phyloP scores from a whole-genome alignment of 2,797 vertebrate species.

The Anguilla marmorata region DNA sequence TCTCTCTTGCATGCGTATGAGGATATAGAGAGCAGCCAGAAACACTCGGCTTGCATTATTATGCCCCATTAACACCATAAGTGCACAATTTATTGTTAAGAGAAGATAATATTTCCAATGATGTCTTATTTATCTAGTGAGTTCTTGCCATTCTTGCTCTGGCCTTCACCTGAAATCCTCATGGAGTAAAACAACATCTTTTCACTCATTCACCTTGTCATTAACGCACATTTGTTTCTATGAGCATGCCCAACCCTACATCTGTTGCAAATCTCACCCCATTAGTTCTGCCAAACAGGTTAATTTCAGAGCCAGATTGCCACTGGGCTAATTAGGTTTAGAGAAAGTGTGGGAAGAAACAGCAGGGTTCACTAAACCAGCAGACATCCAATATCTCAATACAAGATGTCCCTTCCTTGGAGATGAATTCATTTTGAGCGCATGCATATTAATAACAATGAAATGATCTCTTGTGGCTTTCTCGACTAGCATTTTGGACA shows the following conservation, averaged over 20 bases:
- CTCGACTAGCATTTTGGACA: not conserved
- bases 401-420: conserved; percentile 23
- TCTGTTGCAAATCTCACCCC: conserved; percentile 35
- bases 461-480: conserved; percentile 3
- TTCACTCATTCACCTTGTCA: conserved; percentile 24
- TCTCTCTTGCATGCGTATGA: not conserved
- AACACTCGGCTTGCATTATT: not conserved
- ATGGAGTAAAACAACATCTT: conserved; percentile 4
- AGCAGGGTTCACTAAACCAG: conserved; percentile 17
- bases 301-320: conserved; percentile 36
- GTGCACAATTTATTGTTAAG: conserved; percentile 12
- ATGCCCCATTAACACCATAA: not conserved
- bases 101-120: not conserved
- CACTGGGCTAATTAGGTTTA: conserved; percentile 34
- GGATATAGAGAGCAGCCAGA: not conserved
- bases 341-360: conserved; percentile 22
- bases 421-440: not conserved
- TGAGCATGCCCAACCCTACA: conserved; percentile 24
- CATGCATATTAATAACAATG: not conserved
- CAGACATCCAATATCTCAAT: conserved; percentile 18
- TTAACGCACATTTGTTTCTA: conserved; percentile 32
- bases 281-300: conserved; percentile 38
- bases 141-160: not conserved
- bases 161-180: not conserved
- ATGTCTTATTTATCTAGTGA: not conserved